Percentiles rank a stretch among this genome's conserved stretches.
phyloP scores from a whole-genome alignment of 2,888 invertebrate species.

The Zonitis immaculata region DNA sequence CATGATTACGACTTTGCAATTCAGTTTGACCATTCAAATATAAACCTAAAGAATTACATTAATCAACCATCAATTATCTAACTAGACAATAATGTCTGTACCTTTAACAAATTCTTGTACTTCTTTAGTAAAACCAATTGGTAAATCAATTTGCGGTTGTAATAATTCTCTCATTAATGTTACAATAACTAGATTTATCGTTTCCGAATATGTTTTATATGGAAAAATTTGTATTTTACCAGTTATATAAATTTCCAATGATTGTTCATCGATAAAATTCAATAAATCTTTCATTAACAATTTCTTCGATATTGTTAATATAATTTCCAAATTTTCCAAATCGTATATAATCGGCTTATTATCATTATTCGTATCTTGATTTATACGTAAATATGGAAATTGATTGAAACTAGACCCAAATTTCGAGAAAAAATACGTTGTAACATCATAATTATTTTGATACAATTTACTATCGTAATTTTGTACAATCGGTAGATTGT shows the following conservation, averaged over 20 bases:
- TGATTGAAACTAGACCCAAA: constrained; percentile 93
- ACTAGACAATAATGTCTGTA: too few species aligned
- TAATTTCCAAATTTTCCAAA: constrained; percentile 74
- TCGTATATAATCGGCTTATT: constrained; percentile 58
- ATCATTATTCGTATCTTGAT: constrained; percentile 29
- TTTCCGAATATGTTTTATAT: constrained; percentile 93
- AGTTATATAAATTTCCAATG: constrained; percentile 70
- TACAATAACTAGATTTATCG: constrained; percentile 88
- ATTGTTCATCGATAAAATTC: constrained; percentile 77
- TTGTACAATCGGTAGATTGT: too few species aligned
- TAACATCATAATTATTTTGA: constrained; percentile 69
- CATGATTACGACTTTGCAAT: constrained; percentile 79
- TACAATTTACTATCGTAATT: too few species aligned
- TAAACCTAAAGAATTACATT: constrained; percentile 77
- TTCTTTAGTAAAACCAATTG: constrained; percentile 86
- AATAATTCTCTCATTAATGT: constrained; percentile 85
- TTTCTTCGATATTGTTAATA: constrained; percentile 76
- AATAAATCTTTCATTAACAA: constrained; percentile 75
- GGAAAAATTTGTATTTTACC: constrained; percentile 73
- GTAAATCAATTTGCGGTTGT: constrained; percentile 85
- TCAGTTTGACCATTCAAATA: constrained; percentile 93
- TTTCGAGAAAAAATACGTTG: constrained; percentile 83
- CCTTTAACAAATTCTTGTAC: constrained; percentile 60
- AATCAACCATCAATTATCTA: too few species aligned
- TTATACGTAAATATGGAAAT: constrained; percentile 75